These are phyloP conservation scores for Hydrozoanthus tunicans DNA, from an alignment of 64 coral and sea anemone genomes.

Conservation along the genomic window DNA sequence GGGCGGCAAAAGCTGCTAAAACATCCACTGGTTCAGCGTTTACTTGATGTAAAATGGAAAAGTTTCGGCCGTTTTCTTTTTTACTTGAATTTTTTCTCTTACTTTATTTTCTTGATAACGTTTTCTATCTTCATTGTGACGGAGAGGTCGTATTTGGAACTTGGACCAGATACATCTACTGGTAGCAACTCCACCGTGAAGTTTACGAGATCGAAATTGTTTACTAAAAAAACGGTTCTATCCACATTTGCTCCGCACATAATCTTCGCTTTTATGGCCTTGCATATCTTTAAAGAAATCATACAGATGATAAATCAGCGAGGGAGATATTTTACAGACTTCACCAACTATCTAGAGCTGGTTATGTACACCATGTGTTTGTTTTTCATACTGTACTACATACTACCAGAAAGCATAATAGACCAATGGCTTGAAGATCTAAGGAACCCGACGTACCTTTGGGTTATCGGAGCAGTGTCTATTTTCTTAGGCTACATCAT, in stretches of 20 bases:
- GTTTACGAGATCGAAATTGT: slow-evolving; percentile 23
- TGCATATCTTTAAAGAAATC: slow-evolving; percentile 67
- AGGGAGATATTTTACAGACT: slow-evolving; percentile 62
- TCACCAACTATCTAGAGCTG: slow-evolving; percentile 60
- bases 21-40: slow-evolving; percentile 25
- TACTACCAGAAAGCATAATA: neutral
- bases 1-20: slow-evolving; percentile 10
- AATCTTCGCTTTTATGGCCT: slow-evolving; percentile 14
- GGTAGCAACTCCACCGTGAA: neutral
- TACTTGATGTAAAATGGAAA: slow-evolving; percentile 48
- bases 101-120: slow-evolving; percentile 46
- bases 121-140: slow-evolving; percentile 54
- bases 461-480: slow-evolving; percentile 58
- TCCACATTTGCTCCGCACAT: neutral
- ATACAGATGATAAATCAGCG: slow-evolving; percentile 63
- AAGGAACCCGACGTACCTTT: slow-evolving; percentile 37
- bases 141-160: neutral
- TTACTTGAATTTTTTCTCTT: slow-evolving; percentile 47
- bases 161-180: neutral
- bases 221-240: neutral
- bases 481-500: slow-evolving; percentile 70
- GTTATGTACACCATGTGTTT: slow-evolving; percentile 21
- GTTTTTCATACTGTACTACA: slow-evolving; percentile 55
- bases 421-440: slow-evolving; percentile 9
- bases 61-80: slow-evolving; percentile 62